A percentile compares a stretch with the other conserved stretches of the same genome.
Conservation (phyloP, 2,113 vertebrate genomes). For the Ictidomys tridecemlineatus region DNA sequence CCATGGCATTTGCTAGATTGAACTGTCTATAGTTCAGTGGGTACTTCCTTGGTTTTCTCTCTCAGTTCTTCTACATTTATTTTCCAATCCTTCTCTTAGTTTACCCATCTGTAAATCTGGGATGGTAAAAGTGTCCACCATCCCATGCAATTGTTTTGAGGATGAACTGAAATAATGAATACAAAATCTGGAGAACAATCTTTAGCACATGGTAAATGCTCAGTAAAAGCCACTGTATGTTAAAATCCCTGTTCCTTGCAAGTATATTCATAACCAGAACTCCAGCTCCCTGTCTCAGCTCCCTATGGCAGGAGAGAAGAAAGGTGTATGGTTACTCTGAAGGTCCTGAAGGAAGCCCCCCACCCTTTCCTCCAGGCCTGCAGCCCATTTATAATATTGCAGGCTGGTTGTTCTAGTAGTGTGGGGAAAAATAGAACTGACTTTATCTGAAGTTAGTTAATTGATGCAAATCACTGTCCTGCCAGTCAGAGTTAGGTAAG, state of each 20-base stretch:
- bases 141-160: neutral
- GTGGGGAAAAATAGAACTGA: slow-evolving; percentile 42
- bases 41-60: neutral
- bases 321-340: neutral
- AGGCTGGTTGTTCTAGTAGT: neutral
- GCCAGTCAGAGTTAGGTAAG: slow-evolving; percentile 51
- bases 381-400: neutral
- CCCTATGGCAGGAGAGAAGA: neutral
- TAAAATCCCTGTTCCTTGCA: neutral
- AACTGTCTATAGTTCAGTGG: neutral
- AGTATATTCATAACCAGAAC: neutral
- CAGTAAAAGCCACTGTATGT: neutral
- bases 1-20: neutral
- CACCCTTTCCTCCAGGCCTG: neutral
- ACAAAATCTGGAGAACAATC: neutral
- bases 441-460: neutral
- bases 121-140: neutral
- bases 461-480: slow-evolving; percentile 49
- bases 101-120: neutral
- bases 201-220: neutral
- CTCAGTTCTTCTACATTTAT: neutral
- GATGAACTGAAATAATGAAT: neutral
- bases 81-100: neutral
- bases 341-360: neutral
- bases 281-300: neutral